Base-by-base conservation (phyloP, 2,888 invertebrate species). In the Microctonus hyperodae region DNA sequence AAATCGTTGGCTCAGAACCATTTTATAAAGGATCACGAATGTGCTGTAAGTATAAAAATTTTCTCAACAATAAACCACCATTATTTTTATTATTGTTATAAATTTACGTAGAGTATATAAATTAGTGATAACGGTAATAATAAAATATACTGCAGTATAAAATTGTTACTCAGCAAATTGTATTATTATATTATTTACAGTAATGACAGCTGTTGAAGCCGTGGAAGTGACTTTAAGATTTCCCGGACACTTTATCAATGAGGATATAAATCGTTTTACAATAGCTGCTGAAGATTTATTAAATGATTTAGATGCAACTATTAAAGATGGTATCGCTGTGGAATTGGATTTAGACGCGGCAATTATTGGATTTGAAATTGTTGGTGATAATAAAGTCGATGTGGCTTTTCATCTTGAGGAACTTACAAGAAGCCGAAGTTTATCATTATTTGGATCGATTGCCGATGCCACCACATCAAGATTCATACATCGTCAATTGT, bases 321-420 rank as follows among this genome's bases (percentile, higher is more conserved):
- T 84, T 1, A 80, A 79, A 69, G 79, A 82, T 57, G 76, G 75
- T 2, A 71, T 83, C 5, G 72, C 75, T 16, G 79, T 81, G 11
- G 77, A 80, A 33, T 73, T 83, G 10, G 77, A 79, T 65, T 78
- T 78, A 0, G 83, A 83, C 55, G 81, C 82, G 31, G 81, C 81
- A 1, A 76, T 79, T 51, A 68, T 84, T 60, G 76, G 76, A 6
- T 84, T 84, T 68, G 81, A 90, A 55, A 84, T 95, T 4, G 86
- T 90, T 65, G 93, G 93, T 4, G 87, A 88, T 1, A 88, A 90
- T 72, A 93, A 94, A 76, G 90, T 92, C 0, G 94, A 94, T 79
- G 87, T 92, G 44, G 91, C 93, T 0, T 94, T 91, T 78, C 89
- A 91, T 76, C 86, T 95, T 53, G 94, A 94, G 81, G 90, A 92